Evolutionary conservation across 2,888 invertebrate species (phyloP), one percentile per base, ranked within the genome.

Genomic region (Linyphia triangularis): DNA sequence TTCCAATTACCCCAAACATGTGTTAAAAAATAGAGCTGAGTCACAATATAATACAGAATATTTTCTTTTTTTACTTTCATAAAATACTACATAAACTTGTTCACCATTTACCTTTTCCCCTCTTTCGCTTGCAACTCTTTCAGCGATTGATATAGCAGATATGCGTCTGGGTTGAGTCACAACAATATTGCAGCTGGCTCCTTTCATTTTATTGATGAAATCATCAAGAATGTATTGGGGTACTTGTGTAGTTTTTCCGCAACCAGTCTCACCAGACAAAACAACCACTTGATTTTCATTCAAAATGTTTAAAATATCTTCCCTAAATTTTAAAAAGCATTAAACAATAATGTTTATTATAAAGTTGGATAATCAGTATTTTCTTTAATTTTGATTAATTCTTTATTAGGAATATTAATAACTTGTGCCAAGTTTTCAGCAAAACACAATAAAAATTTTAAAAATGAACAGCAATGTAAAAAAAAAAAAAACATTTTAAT

Each of bases 161-260:
- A 99, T 99, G 90, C 99, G 95, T 9, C 99, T 94, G 0, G 99
- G 99, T 92, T 98, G 99, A 0, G 99, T 99, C 7, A 99, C 96
- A 89, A 97, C 96, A 75, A 99, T 95, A 92, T 95, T 96, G 0
- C 97, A 98, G 9, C 98, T 99, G 92, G 96, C 96, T 0, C 96
- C 97, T 81, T 96, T 95, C 33, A 98, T 95, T 92, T 97, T 98
- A 93, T 97, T 97, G 2, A 93, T 92, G 92, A 92, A 95, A 91
- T 91, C 92, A 92, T 99, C 99, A 91, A 99, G 93, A 90, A 99
- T 97, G 92, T 96, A 99, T 92, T 99, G 99, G 89, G 98, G 98
- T 65, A 99, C 95, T 94, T 98, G 98, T 0, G 98, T 98, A 16
- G 98, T 98, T 94, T 96, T 96, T 85, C 99, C 99, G 91, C 98